phyloP scores from a whole-genome alignment of 2,888 invertebrate species.

The Hybos culiciformis region DNA sequence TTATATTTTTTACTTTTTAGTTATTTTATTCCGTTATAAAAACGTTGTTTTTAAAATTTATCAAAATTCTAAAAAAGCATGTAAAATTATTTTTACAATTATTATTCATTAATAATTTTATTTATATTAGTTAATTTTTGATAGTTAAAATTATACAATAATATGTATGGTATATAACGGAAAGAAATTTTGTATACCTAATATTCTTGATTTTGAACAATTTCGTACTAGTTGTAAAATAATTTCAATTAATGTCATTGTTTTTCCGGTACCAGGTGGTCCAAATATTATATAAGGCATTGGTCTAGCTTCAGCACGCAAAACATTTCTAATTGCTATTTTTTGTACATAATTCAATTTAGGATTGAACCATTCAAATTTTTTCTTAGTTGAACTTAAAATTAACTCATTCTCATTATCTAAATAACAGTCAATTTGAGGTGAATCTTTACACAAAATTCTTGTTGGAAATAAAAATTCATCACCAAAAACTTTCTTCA shows the following conservation, averaged over 20 bases:
- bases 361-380: slow-evolving; percentile 53
- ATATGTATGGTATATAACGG: no score
- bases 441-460: slow-evolving; percentile 17
- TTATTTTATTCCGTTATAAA: no score
- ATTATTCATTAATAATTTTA: no score
- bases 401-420: slow-evolving; percentile 19
- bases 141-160: no score
- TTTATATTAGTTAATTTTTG: no score
- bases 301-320: slow-evolving; percentile 66
- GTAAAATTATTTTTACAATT: no score
- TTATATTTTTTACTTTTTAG: no score
- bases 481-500: slow-evolving; percentile 45
- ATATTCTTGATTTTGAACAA: slow-evolving; percentile 56
- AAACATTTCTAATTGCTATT: slow-evolving; percentile 61
- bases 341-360: slow-evolving; percentile 65
- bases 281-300: slow-evolving; percentile 72
- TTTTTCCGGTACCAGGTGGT: slow-evolving; percentile 83
- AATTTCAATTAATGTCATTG: slow-evolving; percentile 71
- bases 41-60: no score
- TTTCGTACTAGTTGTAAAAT: slow-evolving; percentile 62
- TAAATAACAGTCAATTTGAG: slow-evolving; percentile 25
- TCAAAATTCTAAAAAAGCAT: no score
- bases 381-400: slow-evolving; percentile 13
- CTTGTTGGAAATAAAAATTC: slow-evolving; percentile 56
- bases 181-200: no score